These are phyloP conservation scores for Nautilus pompilius DNA, from an alignment of 1,140 invertebrate species.

Conservation along the genomic window DNA sequence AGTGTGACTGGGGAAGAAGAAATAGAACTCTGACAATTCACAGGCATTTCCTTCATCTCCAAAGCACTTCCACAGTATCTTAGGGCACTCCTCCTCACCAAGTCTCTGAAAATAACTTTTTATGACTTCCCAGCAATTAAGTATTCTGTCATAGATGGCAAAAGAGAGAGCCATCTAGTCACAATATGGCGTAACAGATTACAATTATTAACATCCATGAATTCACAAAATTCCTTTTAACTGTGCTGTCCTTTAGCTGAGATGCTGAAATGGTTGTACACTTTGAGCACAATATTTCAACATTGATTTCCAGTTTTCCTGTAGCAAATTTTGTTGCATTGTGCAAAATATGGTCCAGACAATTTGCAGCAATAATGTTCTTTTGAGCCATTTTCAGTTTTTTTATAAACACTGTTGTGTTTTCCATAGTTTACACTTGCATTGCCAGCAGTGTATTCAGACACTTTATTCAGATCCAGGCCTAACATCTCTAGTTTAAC, in stretches of 20 bases:
- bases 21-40: too few relatives aligned
- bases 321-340: background rate
- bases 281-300: background rate
- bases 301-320: background rate
- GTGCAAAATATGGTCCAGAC: background rate
- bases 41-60: background rate
- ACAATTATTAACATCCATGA: background rate
- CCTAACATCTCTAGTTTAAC: background rate
- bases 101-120: background rate
- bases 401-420: background rate
- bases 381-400: background rate
- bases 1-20: background rate
- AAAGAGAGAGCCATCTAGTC: background rate
- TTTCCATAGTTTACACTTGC: background rate
- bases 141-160: background rate
- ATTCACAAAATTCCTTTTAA: background rate
- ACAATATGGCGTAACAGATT: background rate
- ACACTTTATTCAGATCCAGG: background rate
- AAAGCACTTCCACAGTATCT: background rate
- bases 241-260: background rate
- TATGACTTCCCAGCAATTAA: background rate
- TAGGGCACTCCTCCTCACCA: background rate
- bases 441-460: background rate
- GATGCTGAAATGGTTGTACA: background rate
- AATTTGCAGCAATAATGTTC: background rate